These are phyloP conservation scores for Agriopis marginaria DNA, from an alignment of 2,888 invertebrate genomes.

Conservation along the genomic window DNA sequence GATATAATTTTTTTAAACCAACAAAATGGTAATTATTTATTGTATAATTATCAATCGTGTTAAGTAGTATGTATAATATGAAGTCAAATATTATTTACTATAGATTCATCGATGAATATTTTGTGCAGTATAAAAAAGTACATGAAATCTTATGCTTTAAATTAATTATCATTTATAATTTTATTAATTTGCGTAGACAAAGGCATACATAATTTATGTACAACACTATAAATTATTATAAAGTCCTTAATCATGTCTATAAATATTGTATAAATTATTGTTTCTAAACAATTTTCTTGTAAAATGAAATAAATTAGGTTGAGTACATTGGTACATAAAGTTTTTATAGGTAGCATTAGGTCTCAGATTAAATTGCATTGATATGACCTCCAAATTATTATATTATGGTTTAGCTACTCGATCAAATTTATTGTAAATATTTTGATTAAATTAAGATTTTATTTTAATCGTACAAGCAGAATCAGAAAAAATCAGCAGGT, in stretches of 20 bases:
- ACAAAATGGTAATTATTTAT: neutral
- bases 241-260: constrained; percentile 1
- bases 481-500: too few relatives aligned
- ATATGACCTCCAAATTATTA: neutral
- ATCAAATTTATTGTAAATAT: neutral
- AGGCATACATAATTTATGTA: neutral
- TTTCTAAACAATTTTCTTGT: neutral
- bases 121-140: constrained; percentile 45
- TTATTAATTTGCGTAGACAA: neutral
- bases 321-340: neutral
- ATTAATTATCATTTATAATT: neutral
- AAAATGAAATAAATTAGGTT: neutral
- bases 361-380: neutral
- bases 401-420: neutral
- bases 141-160: constrained; percentile 22
- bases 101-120: constrained; percentile 33
- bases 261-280: neutral
- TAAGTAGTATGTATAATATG: neutral
- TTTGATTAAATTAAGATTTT: neutral
- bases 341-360: neutral
- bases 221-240: constrained; percentile 13
- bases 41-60: too few relatives aligned
- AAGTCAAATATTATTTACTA: neutral
- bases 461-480: too few relatives aligned
- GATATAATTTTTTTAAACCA: too few relatives aligned